These are phyloP conservation scores for Apamea epomidion DNA, from an alignment of 2,888 invertebrate species.

Conservation along the genomic window DNA sequence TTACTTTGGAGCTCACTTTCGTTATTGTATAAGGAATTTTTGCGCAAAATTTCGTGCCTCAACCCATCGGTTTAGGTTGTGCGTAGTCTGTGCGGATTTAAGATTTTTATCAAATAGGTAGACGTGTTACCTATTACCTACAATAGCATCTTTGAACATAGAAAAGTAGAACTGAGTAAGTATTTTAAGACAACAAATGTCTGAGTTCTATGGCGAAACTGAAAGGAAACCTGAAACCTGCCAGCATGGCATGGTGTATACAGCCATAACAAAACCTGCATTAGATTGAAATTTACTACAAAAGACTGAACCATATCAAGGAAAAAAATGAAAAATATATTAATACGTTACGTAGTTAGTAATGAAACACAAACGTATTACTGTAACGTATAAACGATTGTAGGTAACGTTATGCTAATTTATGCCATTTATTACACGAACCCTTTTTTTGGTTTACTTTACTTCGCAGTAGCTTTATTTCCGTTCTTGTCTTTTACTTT, in stretches of 20 bases:
- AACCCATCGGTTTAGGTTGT: too few relatives aligned
- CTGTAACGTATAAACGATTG: conserved; percentile 23
- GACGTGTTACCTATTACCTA: neutral
- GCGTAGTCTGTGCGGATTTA: too few relatives aligned
- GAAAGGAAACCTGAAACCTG: neutral
- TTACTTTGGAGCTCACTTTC: neutral
- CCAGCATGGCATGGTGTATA: neutral
- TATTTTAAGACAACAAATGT: neutral
- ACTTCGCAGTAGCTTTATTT: conserved; percentile 23
- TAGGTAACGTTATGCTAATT: conserved; percentile 43
- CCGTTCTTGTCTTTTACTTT: conserved; percentile 33
- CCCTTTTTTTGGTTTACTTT: conserved; percentile 37
- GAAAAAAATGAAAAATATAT: neutral
- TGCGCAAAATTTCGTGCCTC: too few relatives aligned
- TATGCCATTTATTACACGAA: conserved; percentile 52
- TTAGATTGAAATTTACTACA: neutral
- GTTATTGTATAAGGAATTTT: too few relatives aligned
- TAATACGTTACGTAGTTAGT: conserved; percentile 2
- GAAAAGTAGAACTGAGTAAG: neutral
- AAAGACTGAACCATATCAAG: neutral
- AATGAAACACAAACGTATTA: conserved; percentile 27
- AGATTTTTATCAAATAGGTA: too few relatives aligned
- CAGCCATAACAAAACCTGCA: neutral
- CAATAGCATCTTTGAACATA: neutral
- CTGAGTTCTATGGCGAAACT: neutral